These are phyloP conservation scores for Hermatobates lingyangjiaoensis DNA, from an alignment of 1,140 invertebrate species.

Conservation along the genomic window DNA sequence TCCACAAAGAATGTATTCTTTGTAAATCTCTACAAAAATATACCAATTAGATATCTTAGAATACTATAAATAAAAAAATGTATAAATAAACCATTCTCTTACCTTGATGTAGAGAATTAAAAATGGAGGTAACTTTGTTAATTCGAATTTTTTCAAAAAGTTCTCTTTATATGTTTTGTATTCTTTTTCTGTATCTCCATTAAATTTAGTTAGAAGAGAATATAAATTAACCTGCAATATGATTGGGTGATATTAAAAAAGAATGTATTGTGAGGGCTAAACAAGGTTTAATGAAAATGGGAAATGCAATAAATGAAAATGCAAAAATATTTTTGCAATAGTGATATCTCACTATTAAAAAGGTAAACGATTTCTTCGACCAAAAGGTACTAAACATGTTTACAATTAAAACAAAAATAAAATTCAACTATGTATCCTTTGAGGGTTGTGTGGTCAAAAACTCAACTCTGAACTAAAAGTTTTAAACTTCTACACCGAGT, in stretches of 20 bases:
- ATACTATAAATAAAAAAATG: background rate
- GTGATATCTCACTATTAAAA: too few relatives aligned
- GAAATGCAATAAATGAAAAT: too few relatives aligned
- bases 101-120: slow-evolving; percentile 91
- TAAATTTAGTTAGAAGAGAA: slow-evolving; percentile 85
- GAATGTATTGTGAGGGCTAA: slow-evolving; percentile 1
- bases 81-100: slow-evolving; percentile 11
- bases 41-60: background rate
- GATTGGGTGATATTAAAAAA: background rate
- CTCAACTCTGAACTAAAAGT: too few relatives aligned
- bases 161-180: slow-evolving; percentile 99
- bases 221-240: slow-evolving; percentile 73
- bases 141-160: slow-evolving; percentile 91
- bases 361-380: too few relatives aligned
- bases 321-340: too few relatives aligned
- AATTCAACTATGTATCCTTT: too few relatives aligned
- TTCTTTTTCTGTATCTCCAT: slow-evolving; percentile 87
- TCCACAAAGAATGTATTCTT: slow-evolving; percentile 98
- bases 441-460: too few relatives aligned
- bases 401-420: too few relatives aligned
- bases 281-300: too few relatives aligned
- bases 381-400: too few relatives aligned
- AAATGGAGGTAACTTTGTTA: slow-evolving; percentile 87
- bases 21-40: slow-evolving; percentile 60
- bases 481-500: too few relatives aligned